A percentile compares a stretch with the other conserved stretches of the same genome.
phyloP scores from a whole-genome alignment of 2,797 vertebrate species.

The Cossypha heuglini region DNA sequence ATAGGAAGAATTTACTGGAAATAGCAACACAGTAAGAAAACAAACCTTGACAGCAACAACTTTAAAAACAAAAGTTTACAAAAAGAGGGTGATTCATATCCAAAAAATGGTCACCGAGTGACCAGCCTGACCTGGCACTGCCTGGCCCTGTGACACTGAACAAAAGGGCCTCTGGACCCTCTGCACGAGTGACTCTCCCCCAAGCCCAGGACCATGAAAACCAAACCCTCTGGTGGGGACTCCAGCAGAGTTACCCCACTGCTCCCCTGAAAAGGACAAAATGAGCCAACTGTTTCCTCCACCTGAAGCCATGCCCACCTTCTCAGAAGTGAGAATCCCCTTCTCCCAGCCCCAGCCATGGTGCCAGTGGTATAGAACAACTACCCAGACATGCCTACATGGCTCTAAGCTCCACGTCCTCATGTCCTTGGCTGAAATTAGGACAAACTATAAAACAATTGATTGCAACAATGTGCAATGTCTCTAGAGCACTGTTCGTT shows the following conservation, averaged over 20 bases:
- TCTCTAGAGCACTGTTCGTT: background rate
- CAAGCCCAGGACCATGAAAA: background rate
- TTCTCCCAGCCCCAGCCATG: background rate
- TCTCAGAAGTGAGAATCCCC: background rate
- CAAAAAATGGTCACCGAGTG: fast-evolving
- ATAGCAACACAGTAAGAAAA: background rate
- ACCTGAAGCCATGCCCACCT: background rate
- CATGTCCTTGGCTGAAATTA: background rate
- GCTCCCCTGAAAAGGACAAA: background rate
- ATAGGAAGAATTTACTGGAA: background rate
- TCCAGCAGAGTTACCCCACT: fast-evolving
- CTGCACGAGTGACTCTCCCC: fast-evolving
- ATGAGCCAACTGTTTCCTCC: too few relatives aligned
- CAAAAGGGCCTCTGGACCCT: background rate
- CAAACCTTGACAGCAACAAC: background rate
- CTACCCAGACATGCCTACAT: background rate
- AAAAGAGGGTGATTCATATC: background rate
- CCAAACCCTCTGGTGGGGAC: fast-evolving
- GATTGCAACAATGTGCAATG: background rate
- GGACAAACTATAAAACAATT: background rate
- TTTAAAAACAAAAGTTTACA: background rate
- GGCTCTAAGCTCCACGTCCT: fast-evolving
- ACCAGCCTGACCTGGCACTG: background rate
- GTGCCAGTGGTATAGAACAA: background rate
- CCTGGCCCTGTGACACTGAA: fast-evolving